phyloP scores from a whole-genome alignment of 2,888 invertebrate genomes.

The Sphaerophoria rueppellii region DNA sequence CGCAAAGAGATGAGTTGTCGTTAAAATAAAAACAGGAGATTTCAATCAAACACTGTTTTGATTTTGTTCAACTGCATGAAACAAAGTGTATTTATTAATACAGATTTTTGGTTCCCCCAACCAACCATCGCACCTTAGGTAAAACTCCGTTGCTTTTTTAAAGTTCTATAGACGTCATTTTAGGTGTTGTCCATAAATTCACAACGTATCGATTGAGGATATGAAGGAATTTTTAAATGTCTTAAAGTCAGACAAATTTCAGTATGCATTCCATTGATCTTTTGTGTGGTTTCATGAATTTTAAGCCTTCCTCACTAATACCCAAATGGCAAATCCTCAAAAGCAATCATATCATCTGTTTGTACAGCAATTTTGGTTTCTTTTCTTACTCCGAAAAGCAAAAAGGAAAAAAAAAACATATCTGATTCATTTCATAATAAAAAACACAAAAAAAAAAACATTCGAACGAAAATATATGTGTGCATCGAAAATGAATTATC shows the following conservation, averaged over 20 bases:
- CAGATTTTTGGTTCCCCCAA: no score
- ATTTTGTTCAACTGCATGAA: constrained; percentile 28
- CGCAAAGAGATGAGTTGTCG: constrained; percentile 27
- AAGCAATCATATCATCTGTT: neutral
- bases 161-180: no score
- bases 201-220: no score
- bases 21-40: constrained; percentile 42
- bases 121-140: no score
- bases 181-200: no score
- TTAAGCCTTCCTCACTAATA: neutral
- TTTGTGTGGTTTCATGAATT: neutral
- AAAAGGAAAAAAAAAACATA: neutral
- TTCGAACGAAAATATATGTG: constrained; percentile 65
- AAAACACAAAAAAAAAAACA: constrained; percentile 49
- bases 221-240: neutral
- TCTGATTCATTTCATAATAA: constrained; percentile 14
- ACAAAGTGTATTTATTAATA: neutral
- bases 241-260: neutral
- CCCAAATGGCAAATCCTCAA: neutral
- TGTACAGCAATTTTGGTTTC: neutral
- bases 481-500: constrained; percentile 71
- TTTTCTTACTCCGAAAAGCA: neutral
- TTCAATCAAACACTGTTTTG: constrained; percentile 65
- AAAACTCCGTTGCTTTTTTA: no score
- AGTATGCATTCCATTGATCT: constrained; percentile 3